Evolutionary conservation across 2,888 invertebrate species (phyloP), one percentile per base, ranked within the genome.

Genomic region (Falcaria lacertinaria): DNA sequence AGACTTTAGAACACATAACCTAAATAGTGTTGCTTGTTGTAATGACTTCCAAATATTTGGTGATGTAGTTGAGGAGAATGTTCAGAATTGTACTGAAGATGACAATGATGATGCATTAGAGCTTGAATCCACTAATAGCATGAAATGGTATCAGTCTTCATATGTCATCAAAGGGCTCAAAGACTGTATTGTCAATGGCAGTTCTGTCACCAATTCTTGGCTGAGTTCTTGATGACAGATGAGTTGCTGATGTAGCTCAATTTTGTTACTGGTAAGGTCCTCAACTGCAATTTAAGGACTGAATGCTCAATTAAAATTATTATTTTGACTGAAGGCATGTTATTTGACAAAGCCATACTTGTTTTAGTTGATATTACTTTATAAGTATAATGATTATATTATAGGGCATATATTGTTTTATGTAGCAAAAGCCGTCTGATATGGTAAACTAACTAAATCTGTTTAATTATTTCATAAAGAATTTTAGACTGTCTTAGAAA

Each of bases 141-240:
- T 59, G 7, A 72, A 69, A 41, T 92, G 92, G 92, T 91, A 85
- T 67, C 90, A 91, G 58, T 91, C 89, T 14, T 87, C 77, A 41
- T 83, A 86, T 68, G 70, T 88, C 19, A 80, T 92, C 73, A 91
- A 91, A 66, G 92, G 91, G 14, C 92, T 91, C 57, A 91, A 90
- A 77, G 91, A 91, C 62, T 85, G 84, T 57, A 65, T 86, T 66
- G 78, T 91, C 11, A 87, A 91, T 72, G 91, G 91, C 22, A 80
- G 74, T 54, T 91, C 91, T 8, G 80, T 90, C 15, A 87, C 89
- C 11, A 90, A 91, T 58, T 62, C 76, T 34, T 92, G 91, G 91
- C 52, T 74, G 22, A 63, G 70, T 43, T 70, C 67, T 49, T 71
- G 60, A 67, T 33, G 13, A 33, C 15, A 33, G 8, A 13, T 19